These are phyloP conservation scores for Gnatocerus cornutus DNA, from an alignment of 2,888 invertebrate genomes.

Conservation along the genomic window DNA sequence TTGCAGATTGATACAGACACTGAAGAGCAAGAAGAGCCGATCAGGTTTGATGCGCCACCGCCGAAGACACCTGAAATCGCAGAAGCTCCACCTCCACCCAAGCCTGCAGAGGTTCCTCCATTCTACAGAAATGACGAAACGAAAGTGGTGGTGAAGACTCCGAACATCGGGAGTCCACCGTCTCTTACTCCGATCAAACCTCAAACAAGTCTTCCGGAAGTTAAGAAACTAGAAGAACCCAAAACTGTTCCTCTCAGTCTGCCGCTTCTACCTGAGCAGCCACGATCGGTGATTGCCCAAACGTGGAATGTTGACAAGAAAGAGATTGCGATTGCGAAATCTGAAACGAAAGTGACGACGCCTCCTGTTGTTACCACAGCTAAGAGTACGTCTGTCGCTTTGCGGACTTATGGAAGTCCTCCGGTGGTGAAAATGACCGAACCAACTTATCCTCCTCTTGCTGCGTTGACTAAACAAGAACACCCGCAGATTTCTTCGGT, in stretches of 20 bases:
- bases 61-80: conserved; percentile 71
- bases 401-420: conserved; percentile 53
- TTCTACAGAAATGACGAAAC: conserved; percentile 71
- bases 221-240: conserved; percentile 51
- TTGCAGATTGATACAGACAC: conserved; percentile 90
- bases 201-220: conserved; percentile 49
- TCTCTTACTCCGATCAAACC: conserved; percentile 68
- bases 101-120: conserved; percentile 73
- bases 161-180: conserved; percentile 67
- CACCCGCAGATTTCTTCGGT: conserved; percentile 53
- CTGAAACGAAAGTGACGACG: conserved; percentile 35
- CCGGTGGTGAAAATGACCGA: conserved; percentile 59
- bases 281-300: conserved; percentile 59
- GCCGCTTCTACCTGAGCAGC: conserved; percentile 58
- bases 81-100: conserved; percentile 72
- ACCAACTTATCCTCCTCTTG: conserved; percentile 55
- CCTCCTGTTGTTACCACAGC: conserved; percentile 16
- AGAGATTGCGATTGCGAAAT: not conserved
- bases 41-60: conserved; percentile 71
- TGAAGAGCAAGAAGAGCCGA: conserved; percentile 80
- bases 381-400: conserved; percentile 43
- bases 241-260: conserved; percentile 50
- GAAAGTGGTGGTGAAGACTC: conserved; percentile 58
- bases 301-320: conserved; percentile 54
- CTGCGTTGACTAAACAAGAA: conserved; percentile 59